Evolutionary conservation across 2,113 vertebrate species (phyloP).

Genomic region (Carassius auratus): DNA sequence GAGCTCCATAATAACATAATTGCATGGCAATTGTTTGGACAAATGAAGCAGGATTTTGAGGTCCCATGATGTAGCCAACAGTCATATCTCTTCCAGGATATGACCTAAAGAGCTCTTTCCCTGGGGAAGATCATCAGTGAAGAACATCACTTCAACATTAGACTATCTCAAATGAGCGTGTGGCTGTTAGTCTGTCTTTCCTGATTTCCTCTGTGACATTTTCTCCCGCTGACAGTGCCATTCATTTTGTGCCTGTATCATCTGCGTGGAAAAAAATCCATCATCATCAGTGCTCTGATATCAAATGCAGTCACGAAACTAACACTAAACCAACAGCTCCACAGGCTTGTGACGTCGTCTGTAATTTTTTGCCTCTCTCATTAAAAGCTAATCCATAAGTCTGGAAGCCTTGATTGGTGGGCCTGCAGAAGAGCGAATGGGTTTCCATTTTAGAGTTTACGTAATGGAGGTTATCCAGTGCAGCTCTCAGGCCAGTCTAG

Average conservation of each 20-base stretch:
- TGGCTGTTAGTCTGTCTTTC: neutral
- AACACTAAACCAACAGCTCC: slow-evolving; percentile 29
- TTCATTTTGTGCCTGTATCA: neutral
- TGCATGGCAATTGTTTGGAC: slow-evolving; percentile 19
- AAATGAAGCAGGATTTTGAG: slow-evolving; percentile 3
- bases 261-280: slow-evolving; percentile 11
- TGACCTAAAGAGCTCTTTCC: slow-evolving; percentile 4
- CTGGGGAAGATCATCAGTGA: neutral
- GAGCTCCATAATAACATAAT: slow-evolving; percentile 24
- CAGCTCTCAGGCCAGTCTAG: slow-evolving; percentile 5
- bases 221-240: neutral
- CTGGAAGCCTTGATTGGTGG: neutral
- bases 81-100: slow-evolving; percentile 32
- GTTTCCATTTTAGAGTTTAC: slow-evolving; percentile 35
- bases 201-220: slow-evolving; percentile 1
- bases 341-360: neutral
- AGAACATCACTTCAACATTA: slow-evolving; percentile 22
- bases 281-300: slow-evolving; percentile 14
- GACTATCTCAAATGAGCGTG: slow-evolving; percentile 14
- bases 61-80: slow-evolving; percentile 16
- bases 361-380: slow-evolving; percentile 23
- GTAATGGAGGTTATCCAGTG: slow-evolving; percentile 22
- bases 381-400: slow-evolving; percentile 22
- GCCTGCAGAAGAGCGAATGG: neutral
- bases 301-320: slow-evolving; percentile 2